Evolutionary conservation across 2,797 vertebrate species (phyloP).

Genomic region (Eulemur coronatus): DNA sequence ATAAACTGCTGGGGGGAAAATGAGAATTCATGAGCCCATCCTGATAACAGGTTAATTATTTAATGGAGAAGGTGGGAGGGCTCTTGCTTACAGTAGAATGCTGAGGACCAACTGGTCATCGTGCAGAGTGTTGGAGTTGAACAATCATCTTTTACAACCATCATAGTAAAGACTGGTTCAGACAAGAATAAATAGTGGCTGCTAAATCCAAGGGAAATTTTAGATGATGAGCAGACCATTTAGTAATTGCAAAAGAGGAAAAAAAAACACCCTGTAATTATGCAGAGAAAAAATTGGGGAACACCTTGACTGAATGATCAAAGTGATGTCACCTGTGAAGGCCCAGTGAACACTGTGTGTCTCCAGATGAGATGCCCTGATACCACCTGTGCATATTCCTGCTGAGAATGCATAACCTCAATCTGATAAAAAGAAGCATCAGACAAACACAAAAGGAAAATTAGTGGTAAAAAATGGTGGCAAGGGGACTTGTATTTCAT

Average conservation of each 20-base stretch:
- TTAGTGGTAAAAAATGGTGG: neutral
- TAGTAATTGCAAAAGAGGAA: neutral
- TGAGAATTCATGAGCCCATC: neutral
- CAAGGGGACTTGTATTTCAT: neutral
- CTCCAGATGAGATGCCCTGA: neutral
- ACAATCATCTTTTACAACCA: neutral
- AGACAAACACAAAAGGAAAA: neutral
- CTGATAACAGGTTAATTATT: neutral
- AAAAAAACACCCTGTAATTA: neutral
- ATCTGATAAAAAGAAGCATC: neutral
- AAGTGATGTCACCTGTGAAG: neutral
- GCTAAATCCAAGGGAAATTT: neutral
- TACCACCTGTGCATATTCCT: neutral
- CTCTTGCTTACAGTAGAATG: neutral
- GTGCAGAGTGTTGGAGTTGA: neutral
- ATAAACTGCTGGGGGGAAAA: neutral
- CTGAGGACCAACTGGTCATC: neutral
- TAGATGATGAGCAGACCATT: neutral
- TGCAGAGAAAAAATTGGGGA: neutral
- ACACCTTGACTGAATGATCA: neutral
- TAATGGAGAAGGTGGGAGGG: neutral
- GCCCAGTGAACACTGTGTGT: neutral
- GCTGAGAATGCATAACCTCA: neutral
- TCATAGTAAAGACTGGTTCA: neutral
- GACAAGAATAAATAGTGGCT: neutral